These are phyloP conservation scores for Lacerta viridis DNA, from an alignment of 2,797 vertebrate species.

Conservation along the genomic window DNA sequence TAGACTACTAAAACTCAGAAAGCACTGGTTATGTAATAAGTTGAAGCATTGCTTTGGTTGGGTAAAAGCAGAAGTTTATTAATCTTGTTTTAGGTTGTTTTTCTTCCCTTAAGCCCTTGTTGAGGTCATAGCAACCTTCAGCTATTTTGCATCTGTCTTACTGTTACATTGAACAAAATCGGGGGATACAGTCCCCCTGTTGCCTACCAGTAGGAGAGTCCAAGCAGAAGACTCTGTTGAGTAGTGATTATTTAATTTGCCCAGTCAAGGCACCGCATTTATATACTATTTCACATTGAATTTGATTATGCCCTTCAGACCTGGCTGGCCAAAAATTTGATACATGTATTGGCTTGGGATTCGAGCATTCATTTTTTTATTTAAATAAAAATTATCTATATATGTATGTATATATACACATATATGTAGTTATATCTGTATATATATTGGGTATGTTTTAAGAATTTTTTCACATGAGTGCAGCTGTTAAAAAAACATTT, in stretches of 20 bases:
- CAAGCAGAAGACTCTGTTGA: conserved; percentile 87
- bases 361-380: conserved; percentile 89
- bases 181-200: conserved; percentile 81
- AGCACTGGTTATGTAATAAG: conserved; percentile 89
- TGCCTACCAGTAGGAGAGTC: conserved; percentile 89
- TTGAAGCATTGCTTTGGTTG: conserved; percentile 87
- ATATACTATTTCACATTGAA: conserved; percentile 92
- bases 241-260: conserved; percentile 88
- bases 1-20: conserved; percentile 79
- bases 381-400: conserved; percentile 82
- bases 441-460: conserved; percentile 87
- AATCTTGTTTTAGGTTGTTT: conserved; percentile 79
- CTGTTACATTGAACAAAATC: conserved; percentile 78
- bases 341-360: conserved; percentile 87
- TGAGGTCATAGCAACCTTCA: conserved; percentile 82
- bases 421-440: conserved; percentile 85
- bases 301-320: conserved; percentile 88
- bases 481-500: conserved; percentile 83
- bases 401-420: conserved; percentile 77
- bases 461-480: conserved; percentile 85
- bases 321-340: conserved; percentile 88
- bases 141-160: conserved; percentile 82
- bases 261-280: conserved; percentile 87
- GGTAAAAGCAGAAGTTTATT: conserved; percentile 86
- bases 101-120: conserved; percentile 76